A percentile compares a stretch with the other conserved stretches of the same genome.
Evolutionary conservation across 53 echinoderm and acorn worm genomes (phyloP).

Genomic region (Apostichopus leukothele): DNA sequence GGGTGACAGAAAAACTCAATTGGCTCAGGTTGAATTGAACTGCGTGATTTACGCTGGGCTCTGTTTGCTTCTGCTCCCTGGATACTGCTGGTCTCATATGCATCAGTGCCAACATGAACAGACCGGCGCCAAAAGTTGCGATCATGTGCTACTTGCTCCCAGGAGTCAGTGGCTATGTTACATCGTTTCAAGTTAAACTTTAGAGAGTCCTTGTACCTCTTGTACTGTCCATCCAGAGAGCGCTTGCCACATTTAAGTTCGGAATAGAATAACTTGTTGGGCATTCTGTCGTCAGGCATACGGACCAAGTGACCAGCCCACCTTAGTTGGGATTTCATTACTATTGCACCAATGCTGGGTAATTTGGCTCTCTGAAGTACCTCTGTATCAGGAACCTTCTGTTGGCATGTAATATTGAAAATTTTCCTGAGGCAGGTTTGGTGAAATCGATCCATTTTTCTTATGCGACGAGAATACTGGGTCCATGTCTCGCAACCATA

Average conservation of each 20-base stretch:
- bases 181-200: too few species aligned
- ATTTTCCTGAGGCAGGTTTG: neutral
- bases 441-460: neutral
- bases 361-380: neutral
- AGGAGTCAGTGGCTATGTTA: too few species aligned
- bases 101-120: too few species aligned
- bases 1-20: too few species aligned
- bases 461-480: neutral
- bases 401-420: neutral
- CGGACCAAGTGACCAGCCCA: neutral
- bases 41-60: too few species aligned
- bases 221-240: neutral
- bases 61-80: too few species aligned
- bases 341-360: neutral
- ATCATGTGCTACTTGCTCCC: too few species aligned
- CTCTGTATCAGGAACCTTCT: neutral
- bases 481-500: conserved; percentile 26
- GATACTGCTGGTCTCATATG: too few species aligned
- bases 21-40: too few species aligned
- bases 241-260: neutral
- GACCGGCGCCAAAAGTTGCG: too few species aligned
- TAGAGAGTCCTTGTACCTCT: too few species aligned
- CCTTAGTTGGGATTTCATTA: neutral
- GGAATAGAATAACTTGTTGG: neutral
- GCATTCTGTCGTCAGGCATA: neutral